Evolutionary conservation across 2,888 invertebrate species (phyloP).

Genomic region (Helobdella robusta): DNA sequence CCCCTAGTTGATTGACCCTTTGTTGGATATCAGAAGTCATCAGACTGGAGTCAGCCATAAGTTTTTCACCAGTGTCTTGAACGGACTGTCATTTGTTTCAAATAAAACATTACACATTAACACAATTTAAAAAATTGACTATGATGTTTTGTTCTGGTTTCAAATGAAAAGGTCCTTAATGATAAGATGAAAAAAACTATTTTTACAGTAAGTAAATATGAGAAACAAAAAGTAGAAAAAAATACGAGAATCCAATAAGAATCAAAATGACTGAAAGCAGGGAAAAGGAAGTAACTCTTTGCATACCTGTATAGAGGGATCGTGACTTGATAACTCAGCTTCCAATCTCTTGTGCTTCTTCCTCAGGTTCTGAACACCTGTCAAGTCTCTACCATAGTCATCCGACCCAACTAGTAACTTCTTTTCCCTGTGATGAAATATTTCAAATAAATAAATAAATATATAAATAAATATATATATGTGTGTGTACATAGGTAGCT

Average conservation of each 20-base stretch:
- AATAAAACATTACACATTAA: background rate
- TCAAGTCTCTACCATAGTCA: constrained; percentile 93
- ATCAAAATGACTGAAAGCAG: no score
- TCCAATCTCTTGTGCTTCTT: constrained; percentile 99
- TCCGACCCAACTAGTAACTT: constrained; percentile 91
- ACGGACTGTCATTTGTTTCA: no score
- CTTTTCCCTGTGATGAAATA: constrained; percentile 64
- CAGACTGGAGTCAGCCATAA: constrained; percentile 69
- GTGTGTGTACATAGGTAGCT: no score
- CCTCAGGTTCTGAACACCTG: constrained; percentile 92
- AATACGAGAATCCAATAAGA: no score
- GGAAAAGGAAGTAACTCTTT: no score
- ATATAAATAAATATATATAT: background rate
- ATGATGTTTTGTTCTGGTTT: no score
- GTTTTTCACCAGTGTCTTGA: constrained; percentile 61
- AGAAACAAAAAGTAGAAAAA: no score
- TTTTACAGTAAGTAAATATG: no score
- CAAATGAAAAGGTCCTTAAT: no score
- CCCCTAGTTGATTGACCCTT: constrained; percentile 40
- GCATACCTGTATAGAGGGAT: constrained; percentile 78
- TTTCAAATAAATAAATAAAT: background rate
- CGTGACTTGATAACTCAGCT: constrained; percentile 90
- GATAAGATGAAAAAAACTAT: no score
- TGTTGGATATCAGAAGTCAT: constrained; percentile 45
- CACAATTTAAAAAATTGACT: no score